phyloP scores from a whole-genome alignment of 92 coral and sea anemone species.

The Chrysogorgia sp. region DNA sequence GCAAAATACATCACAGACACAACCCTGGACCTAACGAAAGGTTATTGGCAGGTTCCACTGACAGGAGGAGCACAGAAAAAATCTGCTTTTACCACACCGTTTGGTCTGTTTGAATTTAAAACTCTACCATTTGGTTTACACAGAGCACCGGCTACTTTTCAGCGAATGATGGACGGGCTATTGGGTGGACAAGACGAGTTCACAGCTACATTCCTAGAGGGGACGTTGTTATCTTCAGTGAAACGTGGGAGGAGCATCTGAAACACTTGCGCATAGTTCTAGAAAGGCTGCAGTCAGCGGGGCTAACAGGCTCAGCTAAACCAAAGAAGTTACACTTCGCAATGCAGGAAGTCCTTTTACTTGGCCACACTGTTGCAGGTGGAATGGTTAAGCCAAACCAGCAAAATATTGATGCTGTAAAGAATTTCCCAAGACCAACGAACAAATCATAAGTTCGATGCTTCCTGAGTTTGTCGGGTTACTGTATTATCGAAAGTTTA shows the following conservation, averaged over 20 bases:
- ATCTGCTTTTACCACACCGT: neutral
- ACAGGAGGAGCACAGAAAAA: neutral
- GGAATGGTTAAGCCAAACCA: slow-evolving; percentile 11
- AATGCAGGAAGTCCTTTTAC: slow-evolving; percentile 7
- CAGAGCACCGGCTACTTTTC: too few relatives aligned
- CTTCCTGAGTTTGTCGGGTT: too few relatives aligned
- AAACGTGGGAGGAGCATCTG: slow-evolving; percentile 48
- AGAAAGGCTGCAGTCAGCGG: slow-evolving; percentile 21
- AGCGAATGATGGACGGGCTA: neutral
- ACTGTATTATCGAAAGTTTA: too few relatives aligned
- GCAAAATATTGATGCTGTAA: slow-evolving; percentile 25
- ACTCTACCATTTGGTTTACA: too few relatives aligned
- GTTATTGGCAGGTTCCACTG: neutral
- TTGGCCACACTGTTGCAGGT: slow-evolving; percentile 36
- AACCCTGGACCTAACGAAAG: neutral
- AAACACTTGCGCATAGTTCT: slow-evolving; percentile 22
- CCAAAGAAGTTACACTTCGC: slow-evolving; percentile 52
- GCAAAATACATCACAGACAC: slow-evolving; percentile 26
- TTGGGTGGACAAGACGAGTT: neutral
- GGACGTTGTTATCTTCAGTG: slow-evolving; percentile 39
- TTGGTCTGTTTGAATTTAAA: slow-evolving; percentile 5
- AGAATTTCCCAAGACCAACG: slow-evolving; percentile 33
- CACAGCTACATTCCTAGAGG: too few relatives aligned
- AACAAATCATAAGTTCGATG: slow-evolving; percentile 50
- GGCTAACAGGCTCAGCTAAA: slow-evolving; percentile 48